These are phyloP conservation scores for Drosophila subobscura DNA, from an alignment of 1,140 invertebrate genomes.

Conservation along the genomic window DNA sequence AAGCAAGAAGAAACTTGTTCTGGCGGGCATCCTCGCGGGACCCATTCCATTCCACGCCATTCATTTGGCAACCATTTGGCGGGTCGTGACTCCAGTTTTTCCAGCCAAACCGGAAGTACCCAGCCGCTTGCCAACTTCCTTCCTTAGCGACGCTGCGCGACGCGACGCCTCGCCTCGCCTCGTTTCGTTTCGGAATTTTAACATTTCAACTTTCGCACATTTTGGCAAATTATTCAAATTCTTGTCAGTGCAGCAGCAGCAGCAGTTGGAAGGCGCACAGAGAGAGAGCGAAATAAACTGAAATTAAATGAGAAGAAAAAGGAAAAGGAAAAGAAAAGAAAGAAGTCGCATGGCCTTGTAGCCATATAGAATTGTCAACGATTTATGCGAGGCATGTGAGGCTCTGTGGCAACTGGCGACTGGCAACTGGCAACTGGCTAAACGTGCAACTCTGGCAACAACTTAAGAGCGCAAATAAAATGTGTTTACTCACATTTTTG, in stretches of 20 bases:
- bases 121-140: slow-evolving; percentile 72
- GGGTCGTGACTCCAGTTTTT: slow-evolving; percentile 70
- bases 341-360: slow-evolving; percentile 12
- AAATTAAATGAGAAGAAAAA: slow-evolving; percentile 34
- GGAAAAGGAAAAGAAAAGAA: neutral
- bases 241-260: slow-evolving; percentile 68
- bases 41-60: slow-evolving; percentile 43
- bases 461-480: slow-evolving; percentile 75
- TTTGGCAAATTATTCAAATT: slow-evolving; percentile 79
- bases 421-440: slow-evolving; percentile 21
- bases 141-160: slow-evolving; percentile 9
- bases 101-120: slow-evolving; percentile 67
- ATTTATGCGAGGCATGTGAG: slow-evolving; percentile 54
- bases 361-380: slow-evolving; percentile 62
- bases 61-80: slow-evolving; percentile 80
- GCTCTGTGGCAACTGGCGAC: slow-evolving; percentile 10
- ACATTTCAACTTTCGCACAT: slow-evolving; percentile 81
- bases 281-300: slow-evolving; percentile 53
- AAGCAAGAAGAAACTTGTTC: slow-evolving; percentile 45
- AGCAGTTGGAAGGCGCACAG: slow-evolving; percentile 1
- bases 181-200: slow-evolving; percentile 66
- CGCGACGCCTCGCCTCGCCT: slow-evolving; percentile 45
- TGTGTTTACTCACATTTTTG: slow-evolving; percentile 80
- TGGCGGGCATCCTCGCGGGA: slow-evolving; percentile 41
- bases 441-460: slow-evolving; percentile 23